phyloP scores from a whole-genome alignment of 2,113 vertebrate species.

The Pampusana beccarii region DNA sequence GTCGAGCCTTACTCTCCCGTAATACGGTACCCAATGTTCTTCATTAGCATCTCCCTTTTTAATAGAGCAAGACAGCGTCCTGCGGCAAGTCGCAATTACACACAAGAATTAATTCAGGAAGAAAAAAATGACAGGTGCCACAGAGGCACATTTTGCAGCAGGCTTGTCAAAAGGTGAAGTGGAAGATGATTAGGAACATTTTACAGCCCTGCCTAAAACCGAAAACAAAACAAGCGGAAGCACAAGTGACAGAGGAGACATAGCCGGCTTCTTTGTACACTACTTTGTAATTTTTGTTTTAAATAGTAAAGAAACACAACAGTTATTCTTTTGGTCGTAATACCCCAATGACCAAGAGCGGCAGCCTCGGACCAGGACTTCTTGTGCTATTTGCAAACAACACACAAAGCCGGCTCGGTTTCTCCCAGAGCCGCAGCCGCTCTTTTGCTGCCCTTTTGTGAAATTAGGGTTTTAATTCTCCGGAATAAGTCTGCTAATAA shows the following conservation, averaged over 20 bases:
- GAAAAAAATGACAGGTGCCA: background rate
- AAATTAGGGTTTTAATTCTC: conserved; percentile 52
- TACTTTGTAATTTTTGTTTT: background rate
- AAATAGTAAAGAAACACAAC: background rate
- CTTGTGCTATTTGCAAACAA: conserved; percentile 34
- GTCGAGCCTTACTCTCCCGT: background rate
- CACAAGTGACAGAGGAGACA: background rate
- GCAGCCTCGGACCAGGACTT: background rate
- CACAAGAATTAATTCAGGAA: conserved; percentile 22
- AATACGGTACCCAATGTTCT: conserved; percentile 60
- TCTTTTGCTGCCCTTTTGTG: conserved; percentile 39
- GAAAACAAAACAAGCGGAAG: background rate
- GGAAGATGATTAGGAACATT: background rate
- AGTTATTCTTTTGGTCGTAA: background rate
- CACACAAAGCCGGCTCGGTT: background rate
- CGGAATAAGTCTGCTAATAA: conserved; percentile 37
- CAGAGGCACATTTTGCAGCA: background rate
- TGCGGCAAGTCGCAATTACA: conserved; percentile 14
- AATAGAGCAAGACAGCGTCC: conserved; percentile 12
- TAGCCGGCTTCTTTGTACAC: background rate
- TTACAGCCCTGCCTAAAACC: background rate
- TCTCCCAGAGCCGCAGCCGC: background rate
- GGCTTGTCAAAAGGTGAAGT: background rate
- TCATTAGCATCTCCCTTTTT: conserved; percentile 43
- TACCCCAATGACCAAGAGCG: background rate